Base-by-base conservation (phyloP, 2,113 vertebrate genomes). In the Microcebus lehilahytsara region DNA sequence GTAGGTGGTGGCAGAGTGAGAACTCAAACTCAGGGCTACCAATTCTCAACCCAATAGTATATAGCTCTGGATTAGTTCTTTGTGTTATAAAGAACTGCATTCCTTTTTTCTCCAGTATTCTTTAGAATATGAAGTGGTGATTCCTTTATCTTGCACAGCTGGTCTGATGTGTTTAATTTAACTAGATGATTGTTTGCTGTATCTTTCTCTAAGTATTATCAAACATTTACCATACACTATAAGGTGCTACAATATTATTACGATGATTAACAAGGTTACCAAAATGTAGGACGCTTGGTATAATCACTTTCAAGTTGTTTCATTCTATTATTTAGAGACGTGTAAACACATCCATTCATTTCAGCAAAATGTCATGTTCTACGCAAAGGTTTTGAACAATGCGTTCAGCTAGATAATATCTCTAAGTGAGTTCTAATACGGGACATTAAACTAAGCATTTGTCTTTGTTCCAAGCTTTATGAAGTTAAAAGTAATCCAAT, bases 311-410 rank as follows among this genome's bases (percentile, higher is more conserved):
- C 49, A 53, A 64, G 19, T 42, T 78, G 81, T 95, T 95, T 74
- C 53, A 67, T 67, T 74, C 60, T 74, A 4, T 74, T 95, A 20
- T 74, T 85, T 75, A 78, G 27, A 53, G 17, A 77, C 4, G 23
- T 37, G 12, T 90, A 96, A 92, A 88, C 37, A 83, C 32, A 71
- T 77, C 37, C 17, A 34, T 95, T 96, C 62, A 71, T 94, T 85
- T 93, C 67, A 95, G 58, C 67, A 83, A 93, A 97, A 75, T 34
- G 13, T 91, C 69, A 53, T 22, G 9, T 40, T 97, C 71, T 69
- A 9, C 1, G 0, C 27, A 60, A 89, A 88, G 10, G 17, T 84
- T 97, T 93, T 91, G 53, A 85, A 58, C 20, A 66, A 42, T 75
- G 4, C 96, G 56, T 62, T 92, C 67, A 46, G 37, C 42, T 71